phyloP scores from a whole-genome alignment of 2,888 invertebrate species.

The Polia nebulosa region DNA sequence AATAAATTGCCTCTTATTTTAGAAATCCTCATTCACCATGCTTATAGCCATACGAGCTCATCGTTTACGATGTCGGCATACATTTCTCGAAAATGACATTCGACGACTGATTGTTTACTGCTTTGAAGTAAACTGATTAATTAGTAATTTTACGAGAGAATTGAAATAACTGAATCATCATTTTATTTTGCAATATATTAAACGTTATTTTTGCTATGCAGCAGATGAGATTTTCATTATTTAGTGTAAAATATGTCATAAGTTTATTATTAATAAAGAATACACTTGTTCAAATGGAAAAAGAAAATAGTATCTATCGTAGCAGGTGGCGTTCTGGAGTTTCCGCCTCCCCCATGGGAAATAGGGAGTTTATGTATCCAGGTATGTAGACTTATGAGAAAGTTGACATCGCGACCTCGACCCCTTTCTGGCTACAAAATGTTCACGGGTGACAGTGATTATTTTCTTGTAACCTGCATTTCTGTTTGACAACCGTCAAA shows the following conservation, averaged over 20 bases:
- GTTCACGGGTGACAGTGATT: not conserved
- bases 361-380: no score
- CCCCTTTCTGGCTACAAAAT: not conserved
- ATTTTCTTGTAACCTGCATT: not conserved
- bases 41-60: slow-evolving; percentile 80
- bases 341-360: not conserved
- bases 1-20: slow-evolving; percentile 90
- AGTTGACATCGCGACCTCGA: no score
- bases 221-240: not conserved
- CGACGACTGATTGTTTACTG: slow-evolving; percentile 79
- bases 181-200: not conserved
- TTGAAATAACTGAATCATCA: not conserved
- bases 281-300: not conserved
- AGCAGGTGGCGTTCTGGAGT: not conserved
- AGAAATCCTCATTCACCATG: slow-evolving; percentile 87
- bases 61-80: slow-evolving; percentile 81
- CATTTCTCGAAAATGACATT: slow-evolving; percentile 82
- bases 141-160: slow-evolving; percentile 36
- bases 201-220: slow-evolving; percentile 7
- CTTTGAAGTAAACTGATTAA: slow-evolving; percentile 62
- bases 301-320: not conserved
- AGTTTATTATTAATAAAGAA: not conserved
- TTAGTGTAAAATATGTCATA: not conserved
- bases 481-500: not conserved
- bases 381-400: not conserved